Base-by-base conservation (phyloP, 2,797 vertebrate species). In the Hydrophis major region DNA sequence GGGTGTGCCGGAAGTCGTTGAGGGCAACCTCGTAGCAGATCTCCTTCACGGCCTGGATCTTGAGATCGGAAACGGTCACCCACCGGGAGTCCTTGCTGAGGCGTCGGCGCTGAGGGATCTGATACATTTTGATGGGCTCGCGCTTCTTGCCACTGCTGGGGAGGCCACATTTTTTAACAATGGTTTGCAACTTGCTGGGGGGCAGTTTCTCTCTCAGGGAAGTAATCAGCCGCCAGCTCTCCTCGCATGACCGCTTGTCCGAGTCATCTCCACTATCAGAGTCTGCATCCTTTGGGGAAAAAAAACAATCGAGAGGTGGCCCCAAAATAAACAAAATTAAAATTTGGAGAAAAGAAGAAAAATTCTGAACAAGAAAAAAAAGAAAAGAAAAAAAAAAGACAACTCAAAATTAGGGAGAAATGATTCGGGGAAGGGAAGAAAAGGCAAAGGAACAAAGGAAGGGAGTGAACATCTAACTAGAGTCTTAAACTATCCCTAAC, bases 181-280 rank as follows among this genome's bases (percentile, higher is more conserved):
- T 99, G 97, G 98, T 99, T 98, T 99, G 99, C 93, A 99, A 97
- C 98, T 99, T 99, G 98, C 99, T 99, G 96, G 99, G 99, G 95
- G 99, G 99, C 94, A 99, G 99, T 98, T 99, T 99, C 98, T 99
- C 99, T 97, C 99, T 98, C 98, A 99, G 97, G 97, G 99, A 99
- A 97, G 99, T 99, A 97, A 99, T 99, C 97, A 99, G 98, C 98
- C 99, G 99, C 99, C 99, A 99, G 98, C 99, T 99, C 97, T 99
- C 99, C 97, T 99, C 99, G 95, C 99, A 99, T 96, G 99, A 99
- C 97, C 99, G 98, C 98, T 99, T 99, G 99, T 99, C 99, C 97
- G 99, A 99, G 98, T 99, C 99, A 98, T 99, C 99, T 96, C 99
- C 99, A 99, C 99, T 99, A 99, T 99, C 99, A 98, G 99, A 99